phyloP scores from a whole-genome alignment of 2,888 invertebrate species.

The Eristalis pertinax region DNA sequence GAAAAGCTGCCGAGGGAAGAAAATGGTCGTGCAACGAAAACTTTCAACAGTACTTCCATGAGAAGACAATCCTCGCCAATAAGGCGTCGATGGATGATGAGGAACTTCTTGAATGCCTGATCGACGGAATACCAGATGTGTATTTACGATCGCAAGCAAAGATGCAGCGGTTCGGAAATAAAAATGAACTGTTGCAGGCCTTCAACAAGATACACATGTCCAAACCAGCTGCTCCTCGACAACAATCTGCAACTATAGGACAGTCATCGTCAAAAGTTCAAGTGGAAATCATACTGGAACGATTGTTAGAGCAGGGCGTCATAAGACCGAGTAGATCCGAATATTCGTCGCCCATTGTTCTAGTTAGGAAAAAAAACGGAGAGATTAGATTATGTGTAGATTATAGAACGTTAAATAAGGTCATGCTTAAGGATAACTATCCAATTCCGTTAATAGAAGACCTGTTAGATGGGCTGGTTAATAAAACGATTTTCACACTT shows the following conservation, averaged over 20 bases:
- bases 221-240: slow-evolving; percentile 1
- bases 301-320: not conserved
- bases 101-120: slow-evolving; percentile 11
- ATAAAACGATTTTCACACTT: no score
- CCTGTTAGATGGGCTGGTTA: not conserved
- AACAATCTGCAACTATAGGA: not conserved
- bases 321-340: slow-evolving; percentile 54
- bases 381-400: slow-evolving; percentile 29
- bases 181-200: slow-evolving; percentile 4
- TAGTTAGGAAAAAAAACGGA: slow-evolving; percentile 26
- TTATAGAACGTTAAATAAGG: slow-evolving; percentile 2
- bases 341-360: slow-evolving; percentile 54
- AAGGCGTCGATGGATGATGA: slow-evolving; percentile 13
- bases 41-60: no score
- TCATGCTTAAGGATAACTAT: slow-evolving; percentile 52
- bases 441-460: slow-evolving; percentile 55
- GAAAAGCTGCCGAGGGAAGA: no score
- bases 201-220: slow-evolving; percentile 13
- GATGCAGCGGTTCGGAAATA: slow-evolving; percentile 13
- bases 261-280: not conserved
- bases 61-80: not conserved
- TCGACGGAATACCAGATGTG: slow-evolving; percentile 12
- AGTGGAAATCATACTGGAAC: not conserved
- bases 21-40: no score
- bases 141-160: slow-evolving; percentile 18